phyloP scores from a whole-genome alignment of 2,113 vertebrate species.

The Epinephelus moara region DNA sequence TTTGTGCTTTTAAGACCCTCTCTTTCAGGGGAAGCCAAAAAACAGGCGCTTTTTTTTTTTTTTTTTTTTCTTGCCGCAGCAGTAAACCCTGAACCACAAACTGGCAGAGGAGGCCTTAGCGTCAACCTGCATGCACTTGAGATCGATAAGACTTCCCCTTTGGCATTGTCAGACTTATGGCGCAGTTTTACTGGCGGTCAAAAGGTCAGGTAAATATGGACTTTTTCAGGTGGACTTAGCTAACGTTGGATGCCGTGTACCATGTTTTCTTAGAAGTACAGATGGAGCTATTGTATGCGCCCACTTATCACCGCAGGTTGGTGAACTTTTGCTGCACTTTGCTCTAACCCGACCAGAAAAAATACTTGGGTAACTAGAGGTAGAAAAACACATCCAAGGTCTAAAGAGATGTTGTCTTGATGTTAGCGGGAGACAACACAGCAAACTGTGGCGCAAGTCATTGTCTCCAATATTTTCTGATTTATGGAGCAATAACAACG shows the following conservation, averaged over 20 bases:
- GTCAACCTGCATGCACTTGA: conserved; percentile 30
- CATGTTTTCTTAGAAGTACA: conserved; percentile 6
- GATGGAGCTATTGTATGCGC: neutral
- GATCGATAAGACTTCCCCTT: conserved; percentile 46
- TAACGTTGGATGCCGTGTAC: conserved; percentile 17
- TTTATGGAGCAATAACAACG: too few relatives aligned
- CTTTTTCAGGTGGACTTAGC: conserved; percentile 40
- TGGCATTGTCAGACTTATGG: conserved; percentile 41
- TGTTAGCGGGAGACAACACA: neutral
- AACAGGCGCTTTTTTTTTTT: neutral
- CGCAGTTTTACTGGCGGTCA: conserved; percentile 38
- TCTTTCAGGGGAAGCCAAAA: conserved; percentile 40
- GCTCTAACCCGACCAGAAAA: neutral
- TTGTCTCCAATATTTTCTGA: neutral
- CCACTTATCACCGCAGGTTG: neutral
- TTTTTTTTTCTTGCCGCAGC: neutral
- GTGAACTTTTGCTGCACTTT: conserved; percentile 3
- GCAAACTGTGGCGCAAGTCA: neutral
- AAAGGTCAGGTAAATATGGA: conserved; percentile 44
- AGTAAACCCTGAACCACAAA: conserved; percentile 49
- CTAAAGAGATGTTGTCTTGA: neutral
- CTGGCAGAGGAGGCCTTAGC: conserved; percentile 29
- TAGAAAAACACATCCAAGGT: neutral
- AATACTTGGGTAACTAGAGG: neutral
- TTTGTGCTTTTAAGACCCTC: conserved; percentile 47